Conservation (phyloP, 2,888 invertebrate genomes). For the Mythimna lalbum region DNA sequence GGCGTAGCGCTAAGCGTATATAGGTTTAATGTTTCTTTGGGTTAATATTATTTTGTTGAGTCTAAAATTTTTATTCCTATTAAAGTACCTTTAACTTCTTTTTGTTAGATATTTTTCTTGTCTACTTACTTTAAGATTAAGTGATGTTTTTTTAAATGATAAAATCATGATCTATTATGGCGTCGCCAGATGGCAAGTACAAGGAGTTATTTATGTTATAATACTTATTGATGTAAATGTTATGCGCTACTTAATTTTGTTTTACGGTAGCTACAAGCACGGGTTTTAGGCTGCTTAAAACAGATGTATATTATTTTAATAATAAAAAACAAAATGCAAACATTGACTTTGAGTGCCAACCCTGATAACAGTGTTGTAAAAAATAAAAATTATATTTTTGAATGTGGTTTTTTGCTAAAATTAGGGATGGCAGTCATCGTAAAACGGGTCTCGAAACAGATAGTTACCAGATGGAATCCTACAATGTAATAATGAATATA, state of each 20-base stretch:
- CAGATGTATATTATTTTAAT: conserved; percentile 70
- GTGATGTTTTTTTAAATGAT: conserved; percentile 77
- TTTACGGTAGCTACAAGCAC: conserved; percentile 79
- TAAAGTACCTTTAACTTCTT: conserved; percentile 84
- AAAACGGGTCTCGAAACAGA: conserved; percentile 88
- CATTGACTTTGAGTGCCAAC: conserved; percentile 71
- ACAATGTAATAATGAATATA: conserved; percentile 74
- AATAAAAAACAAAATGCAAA: conserved; percentile 58
- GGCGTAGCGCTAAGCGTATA: conserved; percentile 80
- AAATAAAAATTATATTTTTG: conserved; percentile 58
- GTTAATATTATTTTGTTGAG: conserved; percentile 80
- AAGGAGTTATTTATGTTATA: conserved; percentile 81
- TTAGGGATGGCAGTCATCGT: conserved; percentile 75
- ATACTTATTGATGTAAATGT: conserved; percentile 72
- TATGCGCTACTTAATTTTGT: conserved; percentile 80
- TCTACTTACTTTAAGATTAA: conserved; percentile 78
- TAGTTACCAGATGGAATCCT: conserved; percentile 88
- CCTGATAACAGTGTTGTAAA: conserved; percentile 60
- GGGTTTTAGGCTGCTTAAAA: conserved; percentile 82
- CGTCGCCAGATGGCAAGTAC: conserved; percentile 75
- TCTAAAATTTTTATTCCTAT: conserved; percentile 89
- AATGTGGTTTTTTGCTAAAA: conserved; percentile 49
- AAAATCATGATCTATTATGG: conserved; percentile 78
- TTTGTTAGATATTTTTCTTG: conserved; percentile 80
- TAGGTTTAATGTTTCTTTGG: conserved; percentile 74